These are phyloP conservation scores for Ooceraea biroi DNA, from an alignment of 1,140 invertebrate species.

Conservation along the genomic window DNA sequence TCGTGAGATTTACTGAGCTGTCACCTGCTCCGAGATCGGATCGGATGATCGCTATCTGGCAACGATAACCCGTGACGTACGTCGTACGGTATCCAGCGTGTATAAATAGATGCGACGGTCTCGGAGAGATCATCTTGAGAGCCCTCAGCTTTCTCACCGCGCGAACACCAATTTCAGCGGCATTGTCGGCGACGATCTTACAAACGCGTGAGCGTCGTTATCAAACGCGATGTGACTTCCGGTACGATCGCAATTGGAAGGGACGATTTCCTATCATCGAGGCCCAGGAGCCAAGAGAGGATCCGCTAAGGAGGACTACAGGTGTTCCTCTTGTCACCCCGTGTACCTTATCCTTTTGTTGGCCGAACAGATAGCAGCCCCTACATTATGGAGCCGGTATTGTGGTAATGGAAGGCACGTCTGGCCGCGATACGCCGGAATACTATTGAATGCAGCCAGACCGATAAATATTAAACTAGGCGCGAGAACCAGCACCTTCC, in stretches of 20 bases:
- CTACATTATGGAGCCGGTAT: constrained; percentile 30
- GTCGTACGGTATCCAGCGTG: neutral
- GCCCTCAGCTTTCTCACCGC: neutral
- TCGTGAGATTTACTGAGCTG: constrained; percentile 25
- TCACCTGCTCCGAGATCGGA: neutral
- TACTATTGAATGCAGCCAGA: constrained; percentile 37
- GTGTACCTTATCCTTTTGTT: constrained; percentile 42
- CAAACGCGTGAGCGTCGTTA: neutral
- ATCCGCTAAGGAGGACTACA: constrained; percentile 11
- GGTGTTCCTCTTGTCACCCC: constrained; percentile 21
- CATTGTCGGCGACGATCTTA: constrained; percentile 19
- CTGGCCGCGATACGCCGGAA: constrained; percentile 12
- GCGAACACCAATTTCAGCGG: neutral
- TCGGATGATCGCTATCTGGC: no score
- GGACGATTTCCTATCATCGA: constrained; percentile 12
- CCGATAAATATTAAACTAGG: constrained; percentile 52
- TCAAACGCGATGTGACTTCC: neutral
- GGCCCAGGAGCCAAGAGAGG: neutral
- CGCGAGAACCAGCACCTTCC: constrained; percentile 35
- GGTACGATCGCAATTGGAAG: constrained; percentile 17
- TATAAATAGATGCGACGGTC: constrained; percentile 31
- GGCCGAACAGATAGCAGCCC: neutral
- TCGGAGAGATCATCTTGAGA: neutral
- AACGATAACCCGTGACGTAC: no score
- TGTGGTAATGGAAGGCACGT: constrained; percentile 24